Evolutionary conservation across 2,888 invertebrate genomes (phyloP).

Genomic region (Nemoura dubitans): DNA sequence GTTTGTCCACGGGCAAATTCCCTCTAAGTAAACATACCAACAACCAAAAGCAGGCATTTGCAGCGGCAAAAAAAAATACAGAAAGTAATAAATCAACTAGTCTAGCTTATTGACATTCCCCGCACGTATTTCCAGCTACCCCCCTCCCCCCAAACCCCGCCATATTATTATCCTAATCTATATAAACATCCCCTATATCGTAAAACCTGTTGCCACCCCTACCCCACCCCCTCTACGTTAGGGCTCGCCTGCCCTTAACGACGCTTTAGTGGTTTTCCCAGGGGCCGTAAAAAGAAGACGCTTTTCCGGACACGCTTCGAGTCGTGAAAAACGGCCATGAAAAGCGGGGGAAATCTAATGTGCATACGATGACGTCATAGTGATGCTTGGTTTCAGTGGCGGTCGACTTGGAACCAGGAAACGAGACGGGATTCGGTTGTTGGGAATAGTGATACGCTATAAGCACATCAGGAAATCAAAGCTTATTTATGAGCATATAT

Average conservation of each 20-base stretch:
- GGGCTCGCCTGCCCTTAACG: background rate
- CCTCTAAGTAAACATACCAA: too few relatives aligned
- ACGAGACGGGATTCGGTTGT: too few relatives aligned
- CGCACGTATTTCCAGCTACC: background rate
- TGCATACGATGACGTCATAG: background rate
- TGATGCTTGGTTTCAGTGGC: background rate
- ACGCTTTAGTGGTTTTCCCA: background rate
- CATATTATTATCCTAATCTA: background rate
- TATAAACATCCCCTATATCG: background rate
- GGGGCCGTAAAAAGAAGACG: background rate
- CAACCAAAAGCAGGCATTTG: too few relatives aligned
- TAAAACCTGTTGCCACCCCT: background rate
- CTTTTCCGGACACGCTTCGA: background rate
- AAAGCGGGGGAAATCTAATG: background rate
- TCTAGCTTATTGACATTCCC: background rate
- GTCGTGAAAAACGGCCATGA: background rate
- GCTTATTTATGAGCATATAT: too few relatives aligned
- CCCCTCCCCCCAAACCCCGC: background rate
- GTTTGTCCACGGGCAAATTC: too few relatives aligned
- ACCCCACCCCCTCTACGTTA: background rate
- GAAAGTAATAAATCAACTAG: background rate
- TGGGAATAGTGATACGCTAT: too few relatives aligned
- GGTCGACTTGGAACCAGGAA: too few relatives aligned
- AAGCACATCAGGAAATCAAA: too few relatives aligned
- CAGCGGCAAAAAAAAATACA: background rate